Conservation (phyloP, 2,888 invertebrate species). For the Diploptera punctata region DNA sequence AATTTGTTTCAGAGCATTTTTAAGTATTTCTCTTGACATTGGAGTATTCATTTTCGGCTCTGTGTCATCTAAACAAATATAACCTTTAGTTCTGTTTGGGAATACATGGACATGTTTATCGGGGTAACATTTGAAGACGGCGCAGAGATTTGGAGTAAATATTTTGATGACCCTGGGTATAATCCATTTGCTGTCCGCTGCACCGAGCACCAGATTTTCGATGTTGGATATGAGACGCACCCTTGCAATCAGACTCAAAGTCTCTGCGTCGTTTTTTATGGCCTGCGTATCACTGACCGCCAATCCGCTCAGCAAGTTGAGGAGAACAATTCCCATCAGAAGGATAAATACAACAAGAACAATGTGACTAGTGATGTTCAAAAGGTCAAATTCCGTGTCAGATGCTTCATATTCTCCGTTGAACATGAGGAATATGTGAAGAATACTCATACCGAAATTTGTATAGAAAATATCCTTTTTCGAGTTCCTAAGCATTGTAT, state of each 20-base stretch:
- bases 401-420: constrained; percentile 20
- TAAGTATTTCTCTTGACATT: constrained; percentile 10
- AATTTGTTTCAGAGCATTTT: not conserved
- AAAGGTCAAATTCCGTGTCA: not conserved
- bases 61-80: constrained; percentile 3
- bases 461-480: not conserved
- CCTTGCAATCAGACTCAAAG: constrained; percentile 15
- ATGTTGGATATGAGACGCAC: constrained; percentile 16
- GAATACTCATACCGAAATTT: not conserved
- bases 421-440: constrained; percentile 3
- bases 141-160: constrained; percentile 4
- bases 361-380: constrained; percentile 7
- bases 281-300: constrained; percentile 16
- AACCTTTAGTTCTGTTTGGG: constrained; percentile 16
- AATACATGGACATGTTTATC: constrained; percentile 14
- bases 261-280: constrained; percentile 21
- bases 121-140: constrained; percentile 13
- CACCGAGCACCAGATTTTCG: constrained; percentile 2
- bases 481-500: not conserved
- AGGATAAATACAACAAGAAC: constrained; percentile 13
- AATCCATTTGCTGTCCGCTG: constrained; percentile 9
- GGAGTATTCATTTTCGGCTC: constrained; percentile 11
- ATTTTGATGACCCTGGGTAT: constrained; percentile 4
- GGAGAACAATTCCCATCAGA: not conserved
- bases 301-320: constrained; percentile 22